Evolutionary conservation across 2,797 vertebrate species (phyloP), one percentile per base, ranked within the genome.

Genomic region (Uromys caudimaculatus): DNA sequence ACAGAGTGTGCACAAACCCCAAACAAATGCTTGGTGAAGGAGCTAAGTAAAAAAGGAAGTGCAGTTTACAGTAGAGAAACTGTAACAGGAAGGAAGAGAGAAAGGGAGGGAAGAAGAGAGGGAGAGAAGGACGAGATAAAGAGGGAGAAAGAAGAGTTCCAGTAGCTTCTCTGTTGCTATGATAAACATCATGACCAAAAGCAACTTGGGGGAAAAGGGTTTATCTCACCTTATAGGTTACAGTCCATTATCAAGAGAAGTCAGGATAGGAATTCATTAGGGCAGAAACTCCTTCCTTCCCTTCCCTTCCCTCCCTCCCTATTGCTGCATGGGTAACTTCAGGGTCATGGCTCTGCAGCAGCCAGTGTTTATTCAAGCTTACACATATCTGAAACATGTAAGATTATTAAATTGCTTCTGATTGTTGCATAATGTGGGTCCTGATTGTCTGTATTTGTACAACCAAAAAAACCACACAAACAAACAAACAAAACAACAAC

Each of bases 341-440:
- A 88, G 78, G 32, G 6, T 19, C 24, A 41, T 11, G 60, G 27
- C 35, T 91, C 38, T 47, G n/a, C 4, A 11, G 67, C 27, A 50
- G n/a, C 84, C 52, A 78, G 0, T 85, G 41, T 64, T 76, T 32
- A 76, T 77, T 90, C 81, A 96, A 92, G 88, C 19, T 93, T 86
- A 69, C 23, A 81, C 24, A 64, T 71, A 81, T 88, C 81, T 87
- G 64, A 14, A 81, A 60, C 3, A 67, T 38, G 71, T 47, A 56
- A 94, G 94, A 89, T 89, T 78, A 92, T 83, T 94, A 94, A 94
- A 78, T 35, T 96, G 73, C 38, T 85, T 62, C 7, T 56, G n/a
- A 56, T 82, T 89, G 67, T 73, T 92, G 71, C 85, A 58, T 64
- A 69, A 16, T 27, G 27, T 71, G 38, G 92, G 12, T 87, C 9